A percentile compares a stretch with the other conserved stretches of the same genome.
Conservation (phyloP, 1,140 invertebrate species). For the Drosophila tani region DNA sequence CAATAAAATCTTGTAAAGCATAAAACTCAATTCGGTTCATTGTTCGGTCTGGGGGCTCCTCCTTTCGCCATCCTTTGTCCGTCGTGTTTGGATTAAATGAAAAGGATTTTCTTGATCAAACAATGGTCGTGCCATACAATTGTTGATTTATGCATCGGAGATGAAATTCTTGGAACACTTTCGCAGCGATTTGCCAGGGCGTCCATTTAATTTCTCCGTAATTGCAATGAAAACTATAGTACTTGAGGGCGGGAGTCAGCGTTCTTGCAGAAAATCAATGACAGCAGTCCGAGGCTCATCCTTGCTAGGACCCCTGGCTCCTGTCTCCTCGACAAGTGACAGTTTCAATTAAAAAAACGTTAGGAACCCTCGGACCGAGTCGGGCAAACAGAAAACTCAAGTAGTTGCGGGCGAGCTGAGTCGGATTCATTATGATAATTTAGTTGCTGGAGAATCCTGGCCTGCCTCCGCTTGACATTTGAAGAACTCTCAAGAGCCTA, state of each 20-base stretch:
- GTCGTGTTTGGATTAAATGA: conserved; percentile 46
- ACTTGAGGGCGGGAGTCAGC: conserved; percentile 35
- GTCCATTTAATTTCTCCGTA: conserved; percentile 44
- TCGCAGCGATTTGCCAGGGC: conserved; percentile 30
- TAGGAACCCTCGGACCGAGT: conserved; percentile 34
- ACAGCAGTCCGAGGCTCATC: conserved; percentile 37
- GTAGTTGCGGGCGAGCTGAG: conserved; percentile 69
- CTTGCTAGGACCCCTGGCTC: conserved; percentile 12
- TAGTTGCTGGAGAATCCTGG: conserved; percentile 63
- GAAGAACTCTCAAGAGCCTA: conserved; percentile 67
- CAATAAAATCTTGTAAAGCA: conserved; percentile 78
- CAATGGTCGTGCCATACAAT: conserved; percentile 57
- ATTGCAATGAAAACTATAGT: conserved; percentile 38
- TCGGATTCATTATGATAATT: conserved; percentile 81
- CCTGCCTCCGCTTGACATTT: conserved; percentile 70
- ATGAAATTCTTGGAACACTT: conserved; percentile 69
- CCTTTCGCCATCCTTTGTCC: conserved; percentile 6
- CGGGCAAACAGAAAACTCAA: conserved; percentile 66
- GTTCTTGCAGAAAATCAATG: conserved; percentile 74
- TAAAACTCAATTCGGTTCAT: conserved; percentile 72
- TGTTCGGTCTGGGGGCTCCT: conserved; percentile 33
- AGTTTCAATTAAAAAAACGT: conserved; percentile 76
- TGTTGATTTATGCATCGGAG: conserved; percentile 74
- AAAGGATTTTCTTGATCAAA: conserved; percentile 74
- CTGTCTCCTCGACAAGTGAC: conserved; percentile 66